A percentile compares a stretch with the other conserved stretches of the same genome.
Evolutionary conservation across 2,113 vertebrate genomes (phyloP).

Genomic region (Oenanthe melanoleuca): DNA sequence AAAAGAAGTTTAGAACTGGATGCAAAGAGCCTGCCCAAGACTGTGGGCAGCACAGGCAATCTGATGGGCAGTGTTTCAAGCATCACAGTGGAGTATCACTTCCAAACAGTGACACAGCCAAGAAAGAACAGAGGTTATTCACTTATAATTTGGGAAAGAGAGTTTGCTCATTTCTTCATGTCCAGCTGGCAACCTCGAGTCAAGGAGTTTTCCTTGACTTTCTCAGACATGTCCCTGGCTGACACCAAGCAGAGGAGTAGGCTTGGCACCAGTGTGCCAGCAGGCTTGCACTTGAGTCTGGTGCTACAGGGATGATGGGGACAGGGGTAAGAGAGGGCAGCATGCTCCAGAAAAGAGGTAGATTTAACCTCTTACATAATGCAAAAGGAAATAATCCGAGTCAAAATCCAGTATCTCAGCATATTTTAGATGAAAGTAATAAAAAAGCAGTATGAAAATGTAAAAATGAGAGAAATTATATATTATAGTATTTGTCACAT

Average conservation of each 20-base stretch:
- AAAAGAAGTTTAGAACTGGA: not conserved
- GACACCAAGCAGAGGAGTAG: not conserved
- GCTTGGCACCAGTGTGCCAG: fast-evolving
- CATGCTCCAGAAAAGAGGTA: not conserved
- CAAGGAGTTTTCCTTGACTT: not conserved
- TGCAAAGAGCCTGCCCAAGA: not conserved
- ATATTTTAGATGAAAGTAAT: constrained; percentile 1
- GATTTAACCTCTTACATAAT: not conserved
- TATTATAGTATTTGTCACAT: not conserved
- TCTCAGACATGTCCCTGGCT: not conserved
- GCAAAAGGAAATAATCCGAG: not conserved
- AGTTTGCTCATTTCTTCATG: not conserved
- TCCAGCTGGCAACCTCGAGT: not conserved
- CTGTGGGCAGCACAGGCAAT: not conserved
- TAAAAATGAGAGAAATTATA: not conserved
- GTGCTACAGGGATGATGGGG: not conserved
- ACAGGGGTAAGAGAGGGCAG: not conserved
- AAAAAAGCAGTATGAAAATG: not conserved
- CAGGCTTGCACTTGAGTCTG: not conserved
- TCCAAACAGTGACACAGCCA: not conserved
- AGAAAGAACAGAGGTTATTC: not conserved
- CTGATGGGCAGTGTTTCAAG: not conserved
- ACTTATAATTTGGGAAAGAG: not conserved
- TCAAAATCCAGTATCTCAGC: not conserved
- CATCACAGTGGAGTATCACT: not conserved